These are phyloP conservation scores for Lacanobia oleracea DNA, from an alignment of 2,888 invertebrate species.

Conservation along the genomic window DNA sequence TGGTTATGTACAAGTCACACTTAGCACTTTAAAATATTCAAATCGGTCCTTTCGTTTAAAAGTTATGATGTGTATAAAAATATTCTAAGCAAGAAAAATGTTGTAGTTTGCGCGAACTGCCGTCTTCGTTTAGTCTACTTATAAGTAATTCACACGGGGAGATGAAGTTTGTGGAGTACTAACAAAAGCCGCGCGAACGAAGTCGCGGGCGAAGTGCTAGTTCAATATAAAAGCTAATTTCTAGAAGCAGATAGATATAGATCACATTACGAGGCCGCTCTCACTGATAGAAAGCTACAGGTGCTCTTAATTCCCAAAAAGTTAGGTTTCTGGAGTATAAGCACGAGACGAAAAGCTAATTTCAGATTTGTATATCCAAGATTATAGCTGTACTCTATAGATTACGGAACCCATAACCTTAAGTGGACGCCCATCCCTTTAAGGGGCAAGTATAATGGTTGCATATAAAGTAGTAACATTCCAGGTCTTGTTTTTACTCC, in stretches of 20 bases:
- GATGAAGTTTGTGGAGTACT: too few species aligned
- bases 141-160: too few species aligned
- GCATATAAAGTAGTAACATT: constrained; percentile 10
- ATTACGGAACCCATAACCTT: not conserved
- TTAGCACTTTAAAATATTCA: too few species aligned
- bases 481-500: constrained; percentile 10
- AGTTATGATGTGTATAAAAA: too few species aligned
- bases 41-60: too few species aligned
- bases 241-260: not conserved
- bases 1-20: too few species aligned
- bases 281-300: not conserved
- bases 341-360: not conserved
- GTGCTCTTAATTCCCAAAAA: not conserved
- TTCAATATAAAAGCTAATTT: not conserved
- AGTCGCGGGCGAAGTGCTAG: too few species aligned
- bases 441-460: not conserved
- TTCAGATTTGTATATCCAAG: not conserved
- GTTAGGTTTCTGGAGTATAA: not conserved
- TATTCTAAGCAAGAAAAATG: too few species aligned
- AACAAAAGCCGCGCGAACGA: too few species aligned
- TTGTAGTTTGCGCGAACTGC: too few species aligned
- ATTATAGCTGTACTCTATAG: not conserved
- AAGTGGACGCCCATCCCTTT: not conserved
- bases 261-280: not conserved
- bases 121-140: too few species aligned